phyloP scores from a whole-genome alignment of 1,140 invertebrate species.

The Oppia nitens region DNA sequence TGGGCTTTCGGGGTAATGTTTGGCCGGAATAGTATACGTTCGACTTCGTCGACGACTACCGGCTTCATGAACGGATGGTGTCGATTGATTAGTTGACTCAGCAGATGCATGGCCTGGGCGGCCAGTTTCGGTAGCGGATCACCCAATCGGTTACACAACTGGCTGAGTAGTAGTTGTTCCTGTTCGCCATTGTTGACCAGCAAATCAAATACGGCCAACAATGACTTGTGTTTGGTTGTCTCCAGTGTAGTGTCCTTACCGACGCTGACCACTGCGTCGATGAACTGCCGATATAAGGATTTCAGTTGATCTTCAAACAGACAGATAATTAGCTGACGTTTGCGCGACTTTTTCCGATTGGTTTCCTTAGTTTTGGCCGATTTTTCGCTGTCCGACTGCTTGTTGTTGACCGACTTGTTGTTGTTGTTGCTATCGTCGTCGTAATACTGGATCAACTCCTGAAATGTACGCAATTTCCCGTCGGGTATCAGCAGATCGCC shows the following conservation, averaged over 20 bases:
- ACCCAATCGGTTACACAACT: slow-evolving; percentile 85
- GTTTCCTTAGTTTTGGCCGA: too few species aligned
- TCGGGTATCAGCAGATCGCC: slow-evolving; percentile 10
- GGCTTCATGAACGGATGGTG: slow-evolving; percentile 81
- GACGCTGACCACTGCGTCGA: slow-evolving; percentile 42
- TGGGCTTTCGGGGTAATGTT: slow-evolving; percentile 70
- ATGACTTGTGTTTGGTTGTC: slow-evolving; percentile 59
- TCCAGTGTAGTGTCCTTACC: slow-evolving; percentile 53
- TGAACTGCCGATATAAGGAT: slow-evolving; percentile 50
- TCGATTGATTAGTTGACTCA: slow-evolving; percentile 57
- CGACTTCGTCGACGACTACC: slow-evolving; percentile 68
- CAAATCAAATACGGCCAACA: slow-evolving; percentile 54
- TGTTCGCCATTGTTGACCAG: slow-evolving; percentile 67
- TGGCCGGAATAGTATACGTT: slow-evolving; percentile 67
- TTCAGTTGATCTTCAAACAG: slow-evolving; percentile 71
- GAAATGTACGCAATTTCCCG: slow-evolving; percentile 14
- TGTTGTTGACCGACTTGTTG: too few species aligned
- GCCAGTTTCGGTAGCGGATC: slow-evolving; percentile 74
- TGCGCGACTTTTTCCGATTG: slow-evolving; percentile 23
- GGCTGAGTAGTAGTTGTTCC: slow-evolving; percentile 56
- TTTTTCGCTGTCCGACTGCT: too few species aligned
- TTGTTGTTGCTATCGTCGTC: not conserved
- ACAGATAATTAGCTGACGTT: slow-evolving; percentile 36
- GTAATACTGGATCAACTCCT: not conserved
- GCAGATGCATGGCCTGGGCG: slow-evolving; percentile 63